These are phyloP conservation scores for Nematostella vectensis DNA, from an alignment of 92 coral and sea anemone species.

Conservation along the genomic window DNA sequence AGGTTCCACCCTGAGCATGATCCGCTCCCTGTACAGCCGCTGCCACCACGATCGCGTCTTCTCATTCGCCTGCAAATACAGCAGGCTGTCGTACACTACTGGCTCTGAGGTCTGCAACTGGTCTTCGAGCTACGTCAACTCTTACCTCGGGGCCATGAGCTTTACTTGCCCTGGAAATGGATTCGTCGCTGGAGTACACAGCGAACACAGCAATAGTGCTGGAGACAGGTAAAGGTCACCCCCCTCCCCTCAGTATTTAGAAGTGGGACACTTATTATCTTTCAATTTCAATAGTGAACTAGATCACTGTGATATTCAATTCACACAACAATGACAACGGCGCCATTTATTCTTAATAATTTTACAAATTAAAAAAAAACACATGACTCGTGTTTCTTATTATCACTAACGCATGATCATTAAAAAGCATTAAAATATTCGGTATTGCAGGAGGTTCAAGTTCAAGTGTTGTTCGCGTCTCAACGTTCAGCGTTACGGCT, in stretches of 20 bases:
- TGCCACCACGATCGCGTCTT: conserved; percentile 37
- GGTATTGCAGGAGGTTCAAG: background rate
- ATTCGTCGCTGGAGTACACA: conserved; percentile 15
- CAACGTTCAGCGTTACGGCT: background rate
- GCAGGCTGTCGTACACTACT: background rate
- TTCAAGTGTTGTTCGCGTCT: background rate
- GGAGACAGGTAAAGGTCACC: conserved; percentile 13
- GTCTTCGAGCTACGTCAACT: conserved; percentile 3
- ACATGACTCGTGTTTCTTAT: too few relatives aligned
- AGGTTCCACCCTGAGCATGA: conserved; percentile 1
- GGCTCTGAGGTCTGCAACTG: background rate
- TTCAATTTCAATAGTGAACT: too few relatives aligned
- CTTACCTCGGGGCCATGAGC: background rate
- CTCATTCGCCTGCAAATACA: conserved; percentile 3
- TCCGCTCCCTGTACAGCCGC: conserved; percentile 12
- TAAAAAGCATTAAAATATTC: background rate
- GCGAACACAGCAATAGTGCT: background rate
- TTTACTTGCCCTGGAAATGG: conserved; percentile 15
- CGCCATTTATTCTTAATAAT: too few relatives aligned
- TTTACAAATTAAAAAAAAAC: background rate
- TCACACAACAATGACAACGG: too few relatives aligned
- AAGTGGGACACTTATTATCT: too few relatives aligned
- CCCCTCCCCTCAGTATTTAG: too few relatives aligned
- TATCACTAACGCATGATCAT: too few relatives aligned
- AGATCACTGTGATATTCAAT: background rate